phyloP scores from a whole-genome alignment of 2,797 vertebrate genomes.

The Sebastes melanostomus region DNA sequence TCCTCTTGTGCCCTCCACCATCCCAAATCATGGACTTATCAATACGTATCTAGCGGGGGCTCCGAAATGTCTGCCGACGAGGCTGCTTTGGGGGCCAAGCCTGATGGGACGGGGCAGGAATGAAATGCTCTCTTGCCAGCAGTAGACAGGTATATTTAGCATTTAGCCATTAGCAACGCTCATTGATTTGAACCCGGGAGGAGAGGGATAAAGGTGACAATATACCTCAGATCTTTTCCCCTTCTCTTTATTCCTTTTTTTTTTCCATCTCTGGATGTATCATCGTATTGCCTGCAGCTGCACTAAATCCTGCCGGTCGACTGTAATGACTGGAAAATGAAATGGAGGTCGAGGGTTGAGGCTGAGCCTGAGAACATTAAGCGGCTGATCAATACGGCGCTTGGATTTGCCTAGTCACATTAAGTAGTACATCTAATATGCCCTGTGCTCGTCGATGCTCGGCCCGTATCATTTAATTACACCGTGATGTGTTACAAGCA shows the following conservation, averaged over 20 bases:
- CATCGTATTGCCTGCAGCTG: constrained; percentile 50
- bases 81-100: constrained; percentile 4
- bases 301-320: constrained; percentile 68
- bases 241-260: neutral
- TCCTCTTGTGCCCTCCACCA: constrained; percentile 16
- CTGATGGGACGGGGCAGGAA: constrained; percentile 12
- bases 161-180: constrained; percentile 56
- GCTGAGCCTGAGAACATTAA: constrained; percentile 75
- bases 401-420: constrained; percentile 79
- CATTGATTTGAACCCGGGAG: constrained; percentile 63
- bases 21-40: constrained; percentile 50
- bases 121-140: constrained; percentile 34
- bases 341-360: constrained; percentile 77
- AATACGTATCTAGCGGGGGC: constrained; percentile 44
- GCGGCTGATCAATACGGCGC: constrained; percentile 76
- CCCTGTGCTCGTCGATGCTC: constrained; percentile 56
- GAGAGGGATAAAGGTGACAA: constrained; percentile 45
- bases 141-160: constrained; percentile 68
- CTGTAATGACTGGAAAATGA: constrained; percentile 78
- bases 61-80: constrained; percentile 49
- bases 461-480: constrained; percentile 78
- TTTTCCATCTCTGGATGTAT: constrained; percentile 28
- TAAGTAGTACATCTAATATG: constrained; percentile 77
- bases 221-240: constrained; percentile 5
- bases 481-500: constrained; percentile 62